Evolutionary conservation across 1,140 invertebrate genomes (phyloP).

Genomic region (Doryteuthis pealeii): DNA sequence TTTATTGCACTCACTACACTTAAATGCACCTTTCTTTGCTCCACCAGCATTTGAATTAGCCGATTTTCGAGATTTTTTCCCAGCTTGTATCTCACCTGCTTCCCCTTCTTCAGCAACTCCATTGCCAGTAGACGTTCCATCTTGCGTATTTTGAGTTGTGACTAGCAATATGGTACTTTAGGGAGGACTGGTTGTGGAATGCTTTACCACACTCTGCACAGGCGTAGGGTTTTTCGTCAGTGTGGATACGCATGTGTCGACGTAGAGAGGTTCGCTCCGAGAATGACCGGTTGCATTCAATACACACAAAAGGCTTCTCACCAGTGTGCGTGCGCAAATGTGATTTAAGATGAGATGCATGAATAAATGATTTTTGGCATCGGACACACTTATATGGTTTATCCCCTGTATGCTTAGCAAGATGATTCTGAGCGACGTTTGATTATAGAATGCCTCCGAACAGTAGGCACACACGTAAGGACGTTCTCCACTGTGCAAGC

Average conservation of each 20-base stretch:
- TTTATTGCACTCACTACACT: conserved; percentile 35
- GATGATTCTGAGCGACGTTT: conserved; percentile 33
- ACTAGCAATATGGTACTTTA: conserved; percentile 19
- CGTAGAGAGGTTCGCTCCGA: conserved; percentile 22
- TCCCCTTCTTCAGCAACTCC: not conserved
- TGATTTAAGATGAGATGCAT: not conserved
- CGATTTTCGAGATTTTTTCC: not conserved
- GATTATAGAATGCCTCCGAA: conserved; percentile 67
- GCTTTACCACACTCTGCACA: conserved; percentile 19
- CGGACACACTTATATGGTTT: conserved; percentile 38
- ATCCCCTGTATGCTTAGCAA: conserved; percentile 29
- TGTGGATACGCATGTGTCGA: conserved; percentile 18
- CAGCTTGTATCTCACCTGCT: not conserved
- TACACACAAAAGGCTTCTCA: conserved; percentile 79
- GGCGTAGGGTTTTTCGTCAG: conserved; percentile 16
- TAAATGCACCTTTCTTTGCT: conserved; percentile 58
- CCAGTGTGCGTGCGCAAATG: conserved; percentile 87
- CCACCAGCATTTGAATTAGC: not conserved
- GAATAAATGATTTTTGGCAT: conserved; percentile 33
- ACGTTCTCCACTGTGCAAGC: conserved; percentile 82
- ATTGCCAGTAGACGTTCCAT: conserved; percentile 12
- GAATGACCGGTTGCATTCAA: conserved; percentile 72
- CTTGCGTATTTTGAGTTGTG: conserved; percentile 17
- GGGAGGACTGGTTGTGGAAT: conserved; percentile 15
- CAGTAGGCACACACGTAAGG: conserved; percentile 86